phyloP scores from a whole-genome alignment of 2,113 vertebrate species.

The Hyperoodon ampullatus region DNA sequence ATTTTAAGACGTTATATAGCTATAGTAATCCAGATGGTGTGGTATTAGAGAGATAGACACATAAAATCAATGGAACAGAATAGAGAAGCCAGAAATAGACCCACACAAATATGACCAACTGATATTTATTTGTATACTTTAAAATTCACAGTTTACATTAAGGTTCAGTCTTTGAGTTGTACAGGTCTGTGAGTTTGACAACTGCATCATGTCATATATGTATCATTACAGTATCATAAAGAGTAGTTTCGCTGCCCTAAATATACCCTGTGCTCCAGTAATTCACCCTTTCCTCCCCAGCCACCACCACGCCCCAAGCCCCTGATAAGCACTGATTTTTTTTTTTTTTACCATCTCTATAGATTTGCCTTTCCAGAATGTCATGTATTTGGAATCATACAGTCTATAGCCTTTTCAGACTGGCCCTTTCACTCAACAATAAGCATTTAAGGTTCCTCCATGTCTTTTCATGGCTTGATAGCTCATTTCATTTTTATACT shows the following conservation, averaged over 20 bases:
- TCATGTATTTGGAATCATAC: neutral
- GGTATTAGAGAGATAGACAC: neutral
- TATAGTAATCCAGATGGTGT: neutral
- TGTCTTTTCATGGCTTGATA: neutral
- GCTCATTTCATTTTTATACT: neutral
- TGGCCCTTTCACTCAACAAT: neutral
- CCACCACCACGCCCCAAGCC: neutral
- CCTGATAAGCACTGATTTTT: neutral
- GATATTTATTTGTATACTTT: neutral
- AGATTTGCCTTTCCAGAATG: neutral
- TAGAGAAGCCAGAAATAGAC: neutral
- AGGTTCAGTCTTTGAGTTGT: neutral
- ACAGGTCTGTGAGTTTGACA: neutral
- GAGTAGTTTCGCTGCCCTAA: neutral
- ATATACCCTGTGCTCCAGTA: neutral
- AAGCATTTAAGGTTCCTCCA: neutral
- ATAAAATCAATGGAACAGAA: neutral
- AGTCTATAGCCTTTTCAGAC: neutral
- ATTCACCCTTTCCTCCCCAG: neutral
- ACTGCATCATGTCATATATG: neutral
- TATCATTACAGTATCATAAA: neutral
- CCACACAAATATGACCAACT: neutral
- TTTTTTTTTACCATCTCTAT: neutral
- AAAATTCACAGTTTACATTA: slow-evolving; percentile 14
- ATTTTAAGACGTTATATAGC: neutral